Evolutionary conservation across 2,888 invertebrate species (phyloP).

Genomic region (Leptopilina syphax): DNA sequence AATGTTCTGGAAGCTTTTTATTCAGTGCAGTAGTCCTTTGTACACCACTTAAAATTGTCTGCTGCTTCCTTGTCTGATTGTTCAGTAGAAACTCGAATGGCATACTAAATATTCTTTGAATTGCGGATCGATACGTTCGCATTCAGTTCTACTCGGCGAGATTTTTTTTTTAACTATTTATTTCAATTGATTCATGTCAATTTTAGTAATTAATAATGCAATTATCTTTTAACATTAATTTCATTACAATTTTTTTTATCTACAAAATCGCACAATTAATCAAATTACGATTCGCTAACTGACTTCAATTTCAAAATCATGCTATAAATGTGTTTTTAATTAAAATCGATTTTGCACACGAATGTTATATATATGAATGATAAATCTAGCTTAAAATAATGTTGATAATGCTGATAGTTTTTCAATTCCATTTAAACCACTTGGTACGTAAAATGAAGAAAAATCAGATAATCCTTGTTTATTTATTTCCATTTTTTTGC

Average conservation of each 20-base stretch:
- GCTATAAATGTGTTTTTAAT: background rate
- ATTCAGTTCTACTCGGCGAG: slow-evolving; percentile 44
- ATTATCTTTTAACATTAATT: background rate
- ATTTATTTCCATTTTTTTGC: too few relatives aligned
- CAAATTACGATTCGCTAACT: background rate
- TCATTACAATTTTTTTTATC: background rate
- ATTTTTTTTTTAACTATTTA: too few relatives aligned
- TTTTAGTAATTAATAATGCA: slow-evolving; percentile 1
- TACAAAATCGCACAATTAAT: slow-evolving; percentile 2
- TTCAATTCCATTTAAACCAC: background rate
- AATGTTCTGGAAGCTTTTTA: slow-evolving; percentile 50
- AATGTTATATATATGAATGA: background rate
- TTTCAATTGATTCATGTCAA: background rate
- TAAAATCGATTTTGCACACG: background rate
- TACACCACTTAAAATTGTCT: slow-evolving; percentile 48
- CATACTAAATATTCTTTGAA: slow-evolving; percentile 67
- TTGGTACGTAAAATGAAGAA: too few relatives aligned
- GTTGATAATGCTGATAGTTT: too few relatives aligned
- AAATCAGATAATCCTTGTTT: too few relatives aligned
- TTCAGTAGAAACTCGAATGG: slow-evolving; percentile 64
- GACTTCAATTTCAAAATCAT: background rate
- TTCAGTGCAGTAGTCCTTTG: slow-evolving; percentile 43
- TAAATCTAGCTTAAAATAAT: too few relatives aligned
- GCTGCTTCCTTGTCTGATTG: slow-evolving; percentile 61
- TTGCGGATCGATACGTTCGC: slow-evolving; percentile 64